These are phyloP conservation scores for Gadopsis marmoratus DNA, from an alignment of 2,797 vertebrate species.

Conservation along the genomic window DNA sequence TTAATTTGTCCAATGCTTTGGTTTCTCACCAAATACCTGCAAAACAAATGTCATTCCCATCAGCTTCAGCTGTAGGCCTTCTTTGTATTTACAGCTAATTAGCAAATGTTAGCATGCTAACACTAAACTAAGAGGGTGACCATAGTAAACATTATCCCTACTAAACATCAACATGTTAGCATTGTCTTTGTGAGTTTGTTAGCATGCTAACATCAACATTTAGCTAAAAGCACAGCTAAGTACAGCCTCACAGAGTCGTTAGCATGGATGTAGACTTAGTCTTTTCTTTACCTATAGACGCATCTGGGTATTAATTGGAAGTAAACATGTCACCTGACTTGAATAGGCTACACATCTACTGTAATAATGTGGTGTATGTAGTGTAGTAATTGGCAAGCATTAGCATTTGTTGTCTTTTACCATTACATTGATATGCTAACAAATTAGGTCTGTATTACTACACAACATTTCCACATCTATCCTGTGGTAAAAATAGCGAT, in stretches of 20 bases:
- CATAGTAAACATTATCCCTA: neutral
- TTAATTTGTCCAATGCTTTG: neutral
- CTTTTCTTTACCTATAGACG: neutral
- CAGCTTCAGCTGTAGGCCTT: neutral
- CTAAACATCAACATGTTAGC: neutral
- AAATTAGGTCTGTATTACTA: neutral
- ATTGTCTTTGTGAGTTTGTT: neutral
- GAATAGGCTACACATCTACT: neutral
- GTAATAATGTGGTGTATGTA: too few species aligned
- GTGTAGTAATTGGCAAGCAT: neutral
- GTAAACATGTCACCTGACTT: neutral
- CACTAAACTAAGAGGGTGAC: neutral
- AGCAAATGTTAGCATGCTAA: neutral
- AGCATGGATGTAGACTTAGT: neutral
- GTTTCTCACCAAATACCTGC: neutral
- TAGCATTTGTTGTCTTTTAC: neutral
- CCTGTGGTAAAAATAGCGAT: neutral
- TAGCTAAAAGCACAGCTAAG: neutral
- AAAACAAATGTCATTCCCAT: neutral
- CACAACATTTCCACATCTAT: neutral
- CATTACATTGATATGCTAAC: neutral
- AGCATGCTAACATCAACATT: neutral
- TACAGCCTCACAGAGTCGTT: neutral
- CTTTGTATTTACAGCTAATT: neutral
- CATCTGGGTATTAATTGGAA: too few species aligned